Evolutionary conservation across 53 echinoderm and acorn worm genomes (phyloP).

Genomic region (Holothuria leucospilota): DNA sequence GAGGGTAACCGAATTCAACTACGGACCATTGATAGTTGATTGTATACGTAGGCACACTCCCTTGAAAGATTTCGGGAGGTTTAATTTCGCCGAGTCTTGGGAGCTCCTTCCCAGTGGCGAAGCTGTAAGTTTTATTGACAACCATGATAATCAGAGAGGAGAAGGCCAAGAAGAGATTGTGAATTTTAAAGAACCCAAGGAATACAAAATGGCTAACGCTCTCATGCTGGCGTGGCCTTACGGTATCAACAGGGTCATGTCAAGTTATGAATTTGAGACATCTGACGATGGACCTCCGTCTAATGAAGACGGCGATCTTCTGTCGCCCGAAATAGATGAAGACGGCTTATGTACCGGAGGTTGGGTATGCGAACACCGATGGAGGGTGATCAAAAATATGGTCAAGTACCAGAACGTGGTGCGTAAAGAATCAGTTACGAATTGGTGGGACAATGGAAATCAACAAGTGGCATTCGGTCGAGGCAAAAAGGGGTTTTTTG

Average conservation of each 20-base stretch:
- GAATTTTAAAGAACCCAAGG: conserved; percentile 57
- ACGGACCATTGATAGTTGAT: conserved; percentile 58
- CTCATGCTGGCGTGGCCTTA: conserved; percentile 94
- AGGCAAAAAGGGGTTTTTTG: conserved; percentile 80
- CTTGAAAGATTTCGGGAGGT: conserved; percentile 12
- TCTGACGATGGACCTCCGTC: conserved; percentile 75
- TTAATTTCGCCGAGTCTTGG: conserved; percentile 71
- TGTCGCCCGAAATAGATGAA: conserved; percentile 50
- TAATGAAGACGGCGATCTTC: conserved; percentile 29
- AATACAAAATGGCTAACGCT: conserved; percentile 83
- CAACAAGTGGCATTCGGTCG: conserved; percentile 88
- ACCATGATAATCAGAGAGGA: conserved; percentile 96
- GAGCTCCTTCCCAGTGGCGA: conserved; percentile 64
- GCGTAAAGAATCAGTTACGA: conserved; percentile 49
- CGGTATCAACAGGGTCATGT: conserved; percentile 86
- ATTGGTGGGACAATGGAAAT: conserved; percentile 85
- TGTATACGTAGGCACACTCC: conserved; percentile 47
- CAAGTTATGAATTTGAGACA: conserved; percentile 73
- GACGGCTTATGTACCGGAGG: conserved; percentile 70
- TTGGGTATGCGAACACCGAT: conserved; percentile 91
- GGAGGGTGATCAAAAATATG: conserved; percentile 75
- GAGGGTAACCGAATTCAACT: conserved; percentile 92
- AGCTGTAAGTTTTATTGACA: conserved; percentile 87
- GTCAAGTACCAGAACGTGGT: conserved; percentile 68
- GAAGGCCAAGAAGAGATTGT: conserved; percentile 80